Evolutionary conservation across 1,140 invertebrate genomes (phyloP), one percentile per base, ranked within the genome.

Genomic region (Melitaea cinxia): DNA sequence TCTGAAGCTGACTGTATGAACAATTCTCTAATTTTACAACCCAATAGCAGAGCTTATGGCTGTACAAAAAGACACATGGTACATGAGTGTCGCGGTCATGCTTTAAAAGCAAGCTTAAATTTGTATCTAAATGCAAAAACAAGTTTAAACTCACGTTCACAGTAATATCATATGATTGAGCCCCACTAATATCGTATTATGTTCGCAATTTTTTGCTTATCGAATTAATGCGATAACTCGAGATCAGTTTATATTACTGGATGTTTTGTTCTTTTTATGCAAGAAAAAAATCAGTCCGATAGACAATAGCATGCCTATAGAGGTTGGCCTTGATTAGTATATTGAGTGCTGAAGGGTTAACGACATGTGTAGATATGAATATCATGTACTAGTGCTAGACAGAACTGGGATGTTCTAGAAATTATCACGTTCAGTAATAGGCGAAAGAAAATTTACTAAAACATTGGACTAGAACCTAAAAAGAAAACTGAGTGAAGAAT

Each of bases 21-120:
- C 80, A 87, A 85, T 85, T 76, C 77, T 83, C 83, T 89, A 87
- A 87, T 81, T 85, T 84, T 82, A 77, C 72, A 78, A 71, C 75
- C 17, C 23, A 19, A 47, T 35, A 30, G 39, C 52, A 10, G 30
- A 50, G 65, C 65, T 63, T 55, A 67, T 67, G 58, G 65, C 23
- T 58, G 15, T 24, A 54, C 63, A 56, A 60, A 55, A 60, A 49
- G 52, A 55, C 15, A 23, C 28, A 45, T 6, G 49, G 23, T 45
- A 19, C 30, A 33, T 17, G 33, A 53, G 33, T 35, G 21, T 45
- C 37, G 21, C 9, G 21, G 50, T 47, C 19, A 47, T n/a, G 23
- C 42, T 23, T 30, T 12, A 47, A n/a, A 10, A 49, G 45, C 30
- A 26, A n/a, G 47, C 21, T 24, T 45, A 45, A 42, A 39, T 54